Evolutionary conservation across 2,113 vertebrate species (phyloP), one percentile per base, ranked within the genome.

Genomic region (Pelvicachromis taeniatus): DNA sequence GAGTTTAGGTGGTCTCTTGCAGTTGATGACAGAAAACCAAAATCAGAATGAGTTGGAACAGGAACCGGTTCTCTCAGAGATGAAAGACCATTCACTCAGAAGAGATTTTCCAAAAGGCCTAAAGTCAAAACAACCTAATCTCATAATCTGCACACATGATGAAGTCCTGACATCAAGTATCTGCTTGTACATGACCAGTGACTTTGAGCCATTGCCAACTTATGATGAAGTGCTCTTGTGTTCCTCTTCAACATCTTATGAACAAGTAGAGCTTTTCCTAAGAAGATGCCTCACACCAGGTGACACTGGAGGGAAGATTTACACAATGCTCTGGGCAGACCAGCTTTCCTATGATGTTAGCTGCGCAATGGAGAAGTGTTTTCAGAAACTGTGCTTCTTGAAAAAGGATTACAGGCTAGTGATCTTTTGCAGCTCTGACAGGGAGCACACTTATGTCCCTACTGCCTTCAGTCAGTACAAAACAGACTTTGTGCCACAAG

Each of bases 151-250:
- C 21, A 93, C 91, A 82, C 92, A 77, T 16, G 82, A 96, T 0
- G 97, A 98, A 81, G 89, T 98, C 89, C 91, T 97, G 52, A 90
- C 79, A 0, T 95, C 96, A 3, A 95, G 97, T 7, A 93, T 98
- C 90, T 96, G 96, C 58, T 9, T 97, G 75, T 98, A 98, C 94
- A 97, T 97, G 97, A 93, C 93, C 81, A 96, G 87, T 86, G 92
- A 92, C 0, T 0, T 33, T 0, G 94, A 98, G 87, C 95, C 95
- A 12, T 92, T 98, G 0, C 97, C 98, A 31, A 94, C 93, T 21
- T 98, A 95, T 0, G 97, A 97, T 0, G 98, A 98, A 87, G 97
- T 97, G 5, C 94, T 98, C 1, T 94, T 98, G 55, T 98, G 98
- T 83, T 90, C 93, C 2, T 91, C 97, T 3, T 91, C 83, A n/a